Evolutionary conservation across 2,113 vertebrate genomes (phyloP), one percentile per base, ranked within the genome.

Genomic region (Cololabis saira): DNA sequence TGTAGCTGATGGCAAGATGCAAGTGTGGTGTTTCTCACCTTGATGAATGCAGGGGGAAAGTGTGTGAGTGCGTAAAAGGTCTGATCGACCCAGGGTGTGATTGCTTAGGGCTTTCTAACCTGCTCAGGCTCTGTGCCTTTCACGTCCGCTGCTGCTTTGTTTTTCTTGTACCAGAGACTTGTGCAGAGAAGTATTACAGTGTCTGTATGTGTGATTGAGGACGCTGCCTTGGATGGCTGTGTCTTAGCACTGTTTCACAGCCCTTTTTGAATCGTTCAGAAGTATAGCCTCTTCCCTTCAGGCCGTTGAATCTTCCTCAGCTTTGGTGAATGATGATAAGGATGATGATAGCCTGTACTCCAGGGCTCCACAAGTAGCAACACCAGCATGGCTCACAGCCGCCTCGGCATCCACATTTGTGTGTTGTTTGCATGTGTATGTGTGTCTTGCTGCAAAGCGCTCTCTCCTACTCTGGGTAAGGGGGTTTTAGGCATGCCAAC

Each of bases 321-420:
- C 71, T 81, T 83, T 80, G 75, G 78, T 75, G 82, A 90, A 87
- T 77, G 78, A 84, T 88, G 86, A 85, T 87, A 81, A 66, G 80
- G 80, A 81, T 80, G 84, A 82, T 89, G 87, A 87, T 86, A 74
- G 83, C 81, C 85, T 87, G 79, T 81, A 84, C 88, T 86, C 78
- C 85, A 85, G 81, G 82, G 82, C 76, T 75, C 78, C 60, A 63
- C 68, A n/a, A 76, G 72, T 24, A 70, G 71, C 71, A 81, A 73
- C 75, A 86, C 82, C 85, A 90, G 88, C 90, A 92, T 90, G 88
- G 83, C 89, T 90, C 78, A 90, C 70, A 87, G 77, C 67, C 62
- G 45, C 78, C 52, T 69, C 58, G 21, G 80, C 83, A 67, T 65
- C 81, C 65, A 64, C 87, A 89, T 87, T 80, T 85, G 67, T 68